phyloP scores from a whole-genome alignment of 2,888 invertebrate genomes.

The Creontiades dilutus region DNA sequence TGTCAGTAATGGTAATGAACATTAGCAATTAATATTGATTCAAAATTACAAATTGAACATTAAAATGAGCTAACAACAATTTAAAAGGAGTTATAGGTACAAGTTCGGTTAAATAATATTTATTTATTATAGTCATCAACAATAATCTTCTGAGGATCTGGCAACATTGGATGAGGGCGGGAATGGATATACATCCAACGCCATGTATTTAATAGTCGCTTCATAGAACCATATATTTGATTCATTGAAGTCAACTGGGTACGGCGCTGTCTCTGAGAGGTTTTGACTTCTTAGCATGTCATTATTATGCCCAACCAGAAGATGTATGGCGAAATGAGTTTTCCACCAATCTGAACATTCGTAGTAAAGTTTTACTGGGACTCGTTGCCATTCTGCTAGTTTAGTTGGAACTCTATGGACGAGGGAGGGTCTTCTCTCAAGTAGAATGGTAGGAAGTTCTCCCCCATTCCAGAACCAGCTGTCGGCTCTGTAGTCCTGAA shows the following conservation, averaged over 20 bases:
- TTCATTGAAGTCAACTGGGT: slow-evolving; percentile 71
- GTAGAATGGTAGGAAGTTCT: slow-evolving; percentile 78
- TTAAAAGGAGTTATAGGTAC: too few relatives aligned
- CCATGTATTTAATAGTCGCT: slow-evolving; percentile 69
- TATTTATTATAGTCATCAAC: too few relatives aligned
- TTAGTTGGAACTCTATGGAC: slow-evolving; percentile 74
- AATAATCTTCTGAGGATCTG: too few relatives aligned
- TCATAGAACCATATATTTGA: slow-evolving; percentile 60
- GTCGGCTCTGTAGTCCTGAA: slow-evolving; percentile 76
- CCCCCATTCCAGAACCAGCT: slow-evolving; percentile 79
- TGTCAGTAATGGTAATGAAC: too few relatives aligned
- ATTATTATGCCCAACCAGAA: slow-evolving; percentile 77
- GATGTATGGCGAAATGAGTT: slow-evolving; percentile 77
- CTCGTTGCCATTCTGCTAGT: slow-evolving; percentile 78
- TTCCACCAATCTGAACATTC: slow-evolving; percentile 77
- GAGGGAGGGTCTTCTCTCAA: slow-evolving; percentile 77
- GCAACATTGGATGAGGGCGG: neutral
- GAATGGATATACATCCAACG: slow-evolving; percentile 41
- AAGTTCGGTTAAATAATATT: too few relatives aligned
- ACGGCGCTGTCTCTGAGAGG: slow-evolving; percentile 62
- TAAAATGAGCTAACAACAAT: too few relatives aligned
- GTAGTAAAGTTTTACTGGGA: slow-evolving; percentile 76
- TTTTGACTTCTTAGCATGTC: slow-evolving; percentile 76
- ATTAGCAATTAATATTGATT: too few relatives aligned
- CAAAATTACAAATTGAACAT: too few relatives aligned